Conservation (phyloP, 2,797 vertebrate genomes). For the Pagetopsis macropterus region DNA sequence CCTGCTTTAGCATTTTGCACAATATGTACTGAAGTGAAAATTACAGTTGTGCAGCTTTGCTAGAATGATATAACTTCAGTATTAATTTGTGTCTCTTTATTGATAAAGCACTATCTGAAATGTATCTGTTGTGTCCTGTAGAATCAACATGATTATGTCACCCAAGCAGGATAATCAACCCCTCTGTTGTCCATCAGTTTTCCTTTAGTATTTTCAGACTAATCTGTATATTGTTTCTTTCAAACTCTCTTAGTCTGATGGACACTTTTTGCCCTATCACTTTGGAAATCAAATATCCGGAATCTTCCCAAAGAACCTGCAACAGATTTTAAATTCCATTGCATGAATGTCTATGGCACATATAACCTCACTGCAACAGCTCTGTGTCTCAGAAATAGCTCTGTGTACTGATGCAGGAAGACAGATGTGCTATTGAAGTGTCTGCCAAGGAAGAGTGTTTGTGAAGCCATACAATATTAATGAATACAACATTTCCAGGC, state of each 20-base stretch:
- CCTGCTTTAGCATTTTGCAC: neutral
- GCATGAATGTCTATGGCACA: conserved; percentile 14
- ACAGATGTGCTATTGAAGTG: conserved; percentile 60
- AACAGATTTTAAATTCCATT: conserved; percentile 3
- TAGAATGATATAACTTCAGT: neutral
- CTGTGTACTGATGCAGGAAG: conserved; percentile 31
- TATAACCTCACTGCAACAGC: conserved; percentile 14
- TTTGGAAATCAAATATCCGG: neutral
- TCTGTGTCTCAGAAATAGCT: conserved; percentile 41
- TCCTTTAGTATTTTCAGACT: too few species aligned
- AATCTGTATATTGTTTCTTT: too few species aligned
- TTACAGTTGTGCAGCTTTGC: neutral
- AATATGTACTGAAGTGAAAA: neutral
- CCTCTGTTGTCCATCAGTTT: neutral
- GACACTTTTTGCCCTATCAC: neutral
- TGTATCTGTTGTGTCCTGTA: neutral
- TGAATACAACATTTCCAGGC: conserved; percentile 66
- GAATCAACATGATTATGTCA: too few species aligned
- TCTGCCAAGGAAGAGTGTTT: conserved; percentile 33
- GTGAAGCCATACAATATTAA: conserved; percentile 72
- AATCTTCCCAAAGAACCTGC: neutral
- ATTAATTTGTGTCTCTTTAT: neutral
- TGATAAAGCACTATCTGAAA: neutral
- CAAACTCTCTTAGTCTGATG: neutral
- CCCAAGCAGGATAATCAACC: neutral